Conservation (phyloP, 2,797 vertebrate species). For the Gymnopithys bicolor region DNA sequence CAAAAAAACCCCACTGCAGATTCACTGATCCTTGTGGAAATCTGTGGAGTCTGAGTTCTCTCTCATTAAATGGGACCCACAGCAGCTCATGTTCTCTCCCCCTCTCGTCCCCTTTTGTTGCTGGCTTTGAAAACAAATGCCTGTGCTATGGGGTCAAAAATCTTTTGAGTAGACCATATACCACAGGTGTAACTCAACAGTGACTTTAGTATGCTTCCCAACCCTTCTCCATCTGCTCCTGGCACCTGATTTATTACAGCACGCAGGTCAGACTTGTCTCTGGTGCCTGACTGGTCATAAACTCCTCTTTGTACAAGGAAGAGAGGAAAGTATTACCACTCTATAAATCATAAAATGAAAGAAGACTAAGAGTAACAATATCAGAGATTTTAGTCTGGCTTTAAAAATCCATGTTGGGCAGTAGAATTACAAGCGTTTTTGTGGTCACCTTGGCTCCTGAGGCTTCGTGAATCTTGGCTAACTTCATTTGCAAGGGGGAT, state of each 20-base stretch:
- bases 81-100: neutral
- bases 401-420: neutral
- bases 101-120: neutral
- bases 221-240: neutral
- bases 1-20: neutral
- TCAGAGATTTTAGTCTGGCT: neutral
- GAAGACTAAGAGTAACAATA: neutral
- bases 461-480: neutral
- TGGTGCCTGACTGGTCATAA: neutral
- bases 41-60: neutral
- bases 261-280: neutral
- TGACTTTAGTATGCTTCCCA: neutral
- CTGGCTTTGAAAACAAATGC: conserved; percentile 28
- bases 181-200: conserved; percentile 22
- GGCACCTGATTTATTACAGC: conserved; percentile 28
- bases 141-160: neutral
- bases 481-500: neutral
- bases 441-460: neutral
- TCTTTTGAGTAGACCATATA: neutral
- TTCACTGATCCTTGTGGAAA: neutral
- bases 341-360: conserved; percentile 17
- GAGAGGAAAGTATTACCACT: neutral
- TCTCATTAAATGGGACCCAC: neutral
- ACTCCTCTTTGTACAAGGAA: neutral
- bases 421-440: neutral